A percentile compares a stretch with the other conserved stretches of the same genome.
Conservation (phyloP, 2,113 vertebrate species). For the Numenius arquata region DNA sequence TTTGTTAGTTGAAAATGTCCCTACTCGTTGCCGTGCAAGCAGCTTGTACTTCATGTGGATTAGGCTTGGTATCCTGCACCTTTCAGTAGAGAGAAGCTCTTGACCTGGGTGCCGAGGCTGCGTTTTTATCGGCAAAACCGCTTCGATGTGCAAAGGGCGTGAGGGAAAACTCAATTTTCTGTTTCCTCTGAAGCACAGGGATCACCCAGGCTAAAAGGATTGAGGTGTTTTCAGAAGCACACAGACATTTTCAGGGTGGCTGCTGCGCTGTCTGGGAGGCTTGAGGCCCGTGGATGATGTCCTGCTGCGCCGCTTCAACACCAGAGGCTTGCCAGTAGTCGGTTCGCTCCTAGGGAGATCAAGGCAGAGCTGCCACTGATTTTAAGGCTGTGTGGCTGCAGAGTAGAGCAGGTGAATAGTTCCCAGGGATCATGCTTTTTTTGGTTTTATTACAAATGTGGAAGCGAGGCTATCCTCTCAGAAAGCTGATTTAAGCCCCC, state of each 20-base stretch:
- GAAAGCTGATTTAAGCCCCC: not conserved
- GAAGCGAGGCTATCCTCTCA: not conserved
- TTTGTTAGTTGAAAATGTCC: not conserved
- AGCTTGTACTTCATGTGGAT: not conserved
- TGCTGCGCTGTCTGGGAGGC: not conserved
- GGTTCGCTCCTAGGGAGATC: not conserved
- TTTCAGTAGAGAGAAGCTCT: not conserved
- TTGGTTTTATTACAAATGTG: not conserved
- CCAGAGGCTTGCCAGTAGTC: accelerated
- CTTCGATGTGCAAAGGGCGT: accelerated
- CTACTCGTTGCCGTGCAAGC: not conserved
- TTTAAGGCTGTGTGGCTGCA: not conserved
- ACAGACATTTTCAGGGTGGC: not conserved
- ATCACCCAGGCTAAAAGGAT: not conserved
- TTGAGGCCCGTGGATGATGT: not conserved
- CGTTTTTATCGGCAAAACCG: accelerated
- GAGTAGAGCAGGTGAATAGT: not conserved
- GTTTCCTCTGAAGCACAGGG: not conserved
- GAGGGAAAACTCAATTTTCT: not conserved
- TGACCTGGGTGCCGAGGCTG: not conserved
- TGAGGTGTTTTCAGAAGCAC: not conserved
- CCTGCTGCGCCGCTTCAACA: not conserved
- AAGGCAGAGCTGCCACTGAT: not conserved
- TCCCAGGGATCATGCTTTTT: not conserved
- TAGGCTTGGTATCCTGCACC: not conserved